These are phyloP conservation scores for Aulostomus chinensis DNA, from an alignment of 2,797 vertebrate species.

Conservation along the genomic window DNA sequence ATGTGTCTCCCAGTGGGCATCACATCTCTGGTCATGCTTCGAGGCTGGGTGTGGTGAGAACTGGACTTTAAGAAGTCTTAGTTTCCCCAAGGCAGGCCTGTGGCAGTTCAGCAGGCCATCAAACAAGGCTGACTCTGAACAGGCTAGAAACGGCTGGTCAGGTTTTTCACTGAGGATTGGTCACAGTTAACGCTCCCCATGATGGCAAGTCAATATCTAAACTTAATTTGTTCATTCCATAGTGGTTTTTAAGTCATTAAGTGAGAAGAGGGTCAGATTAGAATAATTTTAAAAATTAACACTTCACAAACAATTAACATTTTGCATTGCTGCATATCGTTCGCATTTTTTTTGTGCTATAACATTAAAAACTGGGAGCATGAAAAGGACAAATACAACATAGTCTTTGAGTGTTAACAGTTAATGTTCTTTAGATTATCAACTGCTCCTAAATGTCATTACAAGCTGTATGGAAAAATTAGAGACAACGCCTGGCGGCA, in stretches of 20 bases:
- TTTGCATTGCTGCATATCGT: too few relatives aligned
- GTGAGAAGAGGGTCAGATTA: too few relatives aligned
- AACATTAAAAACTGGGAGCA: too few relatives aligned
- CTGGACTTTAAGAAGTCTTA: conserved; percentile 55
- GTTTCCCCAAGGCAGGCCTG: conserved; percentile 63
- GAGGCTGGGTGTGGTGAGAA: conserved; percentile 60
- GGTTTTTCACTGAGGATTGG: conserved; percentile 46
- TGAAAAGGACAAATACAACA: too few relatives aligned
- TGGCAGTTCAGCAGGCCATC: conserved; percentile 69
- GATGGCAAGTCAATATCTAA: conserved; percentile 48
- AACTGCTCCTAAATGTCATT: too few relatives aligned
- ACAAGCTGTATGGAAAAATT: too few relatives aligned
- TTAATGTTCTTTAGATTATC: too few relatives aligned
- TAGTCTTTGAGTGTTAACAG: neutral
- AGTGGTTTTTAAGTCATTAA: too few relatives aligned
- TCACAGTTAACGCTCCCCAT: conserved; percentile 48
- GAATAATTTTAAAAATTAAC: too few relatives aligned
- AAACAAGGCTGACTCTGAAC: conserved; percentile 56
- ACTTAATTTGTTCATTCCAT: conserved; percentile 40
- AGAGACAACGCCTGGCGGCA: too few relatives aligned
- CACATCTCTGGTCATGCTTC: conserved; percentile 50
- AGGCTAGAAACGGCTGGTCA: conserved; percentile 58
- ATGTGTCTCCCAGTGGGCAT: conserved; percentile 51
- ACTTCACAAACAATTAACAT: too few relatives aligned
- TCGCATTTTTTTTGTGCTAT: too few relatives aligned